Base-by-base conservation (phyloP, 1,140 invertebrate genomes). In the Sweltsa coloradensis region DNA sequence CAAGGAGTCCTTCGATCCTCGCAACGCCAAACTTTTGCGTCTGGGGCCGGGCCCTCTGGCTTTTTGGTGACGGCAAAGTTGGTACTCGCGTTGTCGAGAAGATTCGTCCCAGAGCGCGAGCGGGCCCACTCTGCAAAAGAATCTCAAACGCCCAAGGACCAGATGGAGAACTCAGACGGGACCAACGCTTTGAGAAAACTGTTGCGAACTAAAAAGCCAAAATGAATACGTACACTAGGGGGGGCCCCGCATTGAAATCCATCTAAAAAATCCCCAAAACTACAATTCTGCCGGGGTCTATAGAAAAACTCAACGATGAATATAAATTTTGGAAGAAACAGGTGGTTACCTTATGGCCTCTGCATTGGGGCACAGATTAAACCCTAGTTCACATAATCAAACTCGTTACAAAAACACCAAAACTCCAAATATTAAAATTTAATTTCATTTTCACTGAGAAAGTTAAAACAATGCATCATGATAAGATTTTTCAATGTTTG, bases 31-130 rank as follows among this genome's bases (percentile, higher is more conserved):
- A 62, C 70, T 95, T 56, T 96, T 95, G 0, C 97, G 94, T 1
- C 79, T 84, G 0, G 95, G 93, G 1, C 93, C 93, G 7, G 94
- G 92, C n/a, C 95, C 95, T 1, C 66, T 99, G 25, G 95, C 96
- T 1, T 80, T 83, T 23, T 99, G 96, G 94, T 99, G 1, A 78
- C 79, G 31, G 96, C 97, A 6, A 97, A 97, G 99, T 0, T 81
- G 89, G 54, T 98, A 89, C 64, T 87, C 90, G 0, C 76, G 90
- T 97, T 22, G 66, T 96, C 22, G 82, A 90, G 53, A 91, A 92
- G 65, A 93, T 97, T 41, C 79, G 80, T 48, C 94, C 94, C 1
- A 65, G 97, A 37, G 90, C 95, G 62, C 69, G 69, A 7, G 91
- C 97, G 65, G 96, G 65, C 68, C 75, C 24, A 73, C 81, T 48